A percentile compares a stretch with the other conserved stretches of the same genome.
Evolutionary conservation across 2,113 vertebrate genomes (phyloP).

Genomic region (Catagonus wagneri): DNA sequence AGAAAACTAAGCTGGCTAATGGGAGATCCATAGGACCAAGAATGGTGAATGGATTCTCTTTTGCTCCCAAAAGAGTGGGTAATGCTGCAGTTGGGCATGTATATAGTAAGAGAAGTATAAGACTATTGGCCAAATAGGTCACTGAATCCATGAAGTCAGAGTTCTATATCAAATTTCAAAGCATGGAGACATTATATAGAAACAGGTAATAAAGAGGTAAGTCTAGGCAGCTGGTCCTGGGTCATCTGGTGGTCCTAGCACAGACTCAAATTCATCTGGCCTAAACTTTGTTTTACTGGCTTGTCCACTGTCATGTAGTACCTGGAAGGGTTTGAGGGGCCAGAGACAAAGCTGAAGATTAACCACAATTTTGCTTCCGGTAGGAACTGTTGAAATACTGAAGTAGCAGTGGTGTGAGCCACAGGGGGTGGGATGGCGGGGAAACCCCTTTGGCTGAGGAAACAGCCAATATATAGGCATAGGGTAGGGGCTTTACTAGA

Average conservation of each 20-base stretch:
- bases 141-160: neutral
- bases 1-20: neutral
- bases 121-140: neutral
- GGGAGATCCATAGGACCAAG: neutral
- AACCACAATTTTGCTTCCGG: neutral
- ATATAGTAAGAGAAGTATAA: neutral
- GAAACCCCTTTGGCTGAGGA: neutral
- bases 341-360: neutral
- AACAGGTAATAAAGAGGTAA: neutral
- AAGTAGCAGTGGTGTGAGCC: neutral
- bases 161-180: constrained; percentile 13
- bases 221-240: neutral
- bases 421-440: neutral
- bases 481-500: neutral
- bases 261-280: neutral
- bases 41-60: neutral
- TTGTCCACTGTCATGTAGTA: neutral
- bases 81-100: neutral
- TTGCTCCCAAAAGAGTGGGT: neutral
- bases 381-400: neutral
- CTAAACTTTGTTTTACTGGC: neutral
- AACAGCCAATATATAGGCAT: neutral
- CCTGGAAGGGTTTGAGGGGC: neutral
- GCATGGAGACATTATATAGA: neutral
- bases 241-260: neutral